Percentiles rank a stretch among this genome's conserved stretches.
Conservation (phyloP, 2,113 vertebrate genomes). For the Marmota monax region DNA sequence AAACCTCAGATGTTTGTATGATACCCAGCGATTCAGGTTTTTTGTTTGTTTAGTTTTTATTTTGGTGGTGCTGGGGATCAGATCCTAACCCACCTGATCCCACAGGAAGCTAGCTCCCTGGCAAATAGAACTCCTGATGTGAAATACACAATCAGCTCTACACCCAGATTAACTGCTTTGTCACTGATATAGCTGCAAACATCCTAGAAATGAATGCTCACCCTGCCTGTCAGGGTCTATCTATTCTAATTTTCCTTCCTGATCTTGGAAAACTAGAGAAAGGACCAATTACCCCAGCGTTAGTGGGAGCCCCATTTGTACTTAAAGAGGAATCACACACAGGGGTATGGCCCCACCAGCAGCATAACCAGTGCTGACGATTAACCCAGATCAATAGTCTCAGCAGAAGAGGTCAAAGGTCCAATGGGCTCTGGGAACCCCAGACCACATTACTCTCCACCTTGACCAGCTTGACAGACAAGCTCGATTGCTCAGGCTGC, state of each 20-base stretch:
- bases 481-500: constrained; percentile 68
- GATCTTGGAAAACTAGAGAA: constrained; percentile 64
- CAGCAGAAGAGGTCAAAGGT: constrained; percentile 79
- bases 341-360: constrained; percentile 36
- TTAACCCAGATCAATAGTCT: constrained; percentile 81
- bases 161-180: background rate
- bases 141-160: background rate
- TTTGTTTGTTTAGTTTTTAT: background rate
- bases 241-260: constrained; percentile 45
- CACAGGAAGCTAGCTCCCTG: background rate
- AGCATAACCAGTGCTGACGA: constrained; percentile 67
- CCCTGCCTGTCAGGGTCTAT: constrained; percentile 31
- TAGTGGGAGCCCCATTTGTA: constrained; percentile 65
- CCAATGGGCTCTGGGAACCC: constrained; percentile 75
- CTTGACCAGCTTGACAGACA: constrained; percentile 78
- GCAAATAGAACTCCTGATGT: background rate
- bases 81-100: background rate
- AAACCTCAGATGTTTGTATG: background rate
- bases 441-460: constrained; percentile 77
- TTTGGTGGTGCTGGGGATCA: background rate
- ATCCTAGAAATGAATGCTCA: constrained; percentile 35
- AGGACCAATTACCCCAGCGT: constrained; percentile 63
- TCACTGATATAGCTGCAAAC: background rate
- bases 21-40: background rate
- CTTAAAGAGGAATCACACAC: constrained; percentile 53